Base-by-base conservation (phyloP, 1,140 invertebrate species). In the Anthonomus grandis region DNA sequence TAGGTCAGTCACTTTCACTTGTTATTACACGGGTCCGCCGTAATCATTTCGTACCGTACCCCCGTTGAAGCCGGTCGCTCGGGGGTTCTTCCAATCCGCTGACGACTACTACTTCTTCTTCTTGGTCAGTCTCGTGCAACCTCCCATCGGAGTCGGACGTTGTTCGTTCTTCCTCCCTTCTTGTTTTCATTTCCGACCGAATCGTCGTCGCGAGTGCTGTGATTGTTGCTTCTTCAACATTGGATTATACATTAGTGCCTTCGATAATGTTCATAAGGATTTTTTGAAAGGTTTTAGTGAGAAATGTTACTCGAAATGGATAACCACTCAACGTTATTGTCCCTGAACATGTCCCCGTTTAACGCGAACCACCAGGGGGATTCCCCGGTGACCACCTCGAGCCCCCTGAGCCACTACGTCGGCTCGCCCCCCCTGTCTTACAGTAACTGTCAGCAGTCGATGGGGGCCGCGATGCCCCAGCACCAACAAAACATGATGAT, bases 241-340 rank as follows among this genome's bases (percentile, higher is more conserved):
- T 49, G 45, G 45, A 39, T 48, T 48, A 54, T 23, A 1, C 36
- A 37, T 21, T 53, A 19, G 10, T 23, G 18, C 36, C 25, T 21
- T 48, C 19, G 8, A 34, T 18, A 18, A 48, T 48, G 21, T 25
- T 46, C n/a, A n/a, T n/a, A n/a, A n/a, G n/a, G n/a, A n/a, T n/a
- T n/a, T n/a, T n/a, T n/a, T 12, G 48, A n/a, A 13, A 19, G 27
- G 22, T 46, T 50, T 31, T 13, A 23, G 10, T 36, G 63, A 71
- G 76, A 78, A 80, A 86, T 87, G 85, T 85, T 86, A 84, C 84
- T 86, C 78, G 83, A 86, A 76, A 87, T 88, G 85, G 85, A 87
- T 81, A 76, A 78, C 68, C 76, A 78, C 77, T 83, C 87, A 77
- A 82, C 86, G 78, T 81, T 90, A 74, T 86, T 89, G 79, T 89